A percentile compares a stretch with the other conserved stretches of the same genome.
Conservation (phyloP, 2,888 invertebrate genomes). For the Aphrophora alni region DNA sequence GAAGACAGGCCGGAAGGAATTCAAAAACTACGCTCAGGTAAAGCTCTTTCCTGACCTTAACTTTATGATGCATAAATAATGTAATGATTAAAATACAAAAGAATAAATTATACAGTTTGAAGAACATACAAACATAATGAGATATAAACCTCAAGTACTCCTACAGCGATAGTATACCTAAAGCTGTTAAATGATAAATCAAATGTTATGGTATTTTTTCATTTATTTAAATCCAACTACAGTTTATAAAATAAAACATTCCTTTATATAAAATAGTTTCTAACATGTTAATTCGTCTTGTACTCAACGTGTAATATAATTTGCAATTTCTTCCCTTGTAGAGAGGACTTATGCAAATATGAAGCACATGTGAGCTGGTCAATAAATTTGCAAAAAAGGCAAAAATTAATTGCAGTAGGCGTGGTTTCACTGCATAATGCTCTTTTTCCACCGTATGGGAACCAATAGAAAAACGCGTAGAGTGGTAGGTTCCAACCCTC, state of each 20-base stretch:
- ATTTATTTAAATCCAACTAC: background rate
- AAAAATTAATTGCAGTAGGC: conserved; percentile 26
- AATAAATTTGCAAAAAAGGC: conserved; percentile 25
- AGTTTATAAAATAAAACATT: background rate
- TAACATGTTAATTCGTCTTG: conserved; percentile 11
- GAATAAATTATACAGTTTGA: background rate
- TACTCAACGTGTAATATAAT: conserved; percentile 32
- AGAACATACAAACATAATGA: background rate
- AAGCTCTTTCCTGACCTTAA: background rate
- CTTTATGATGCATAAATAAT: background rate
- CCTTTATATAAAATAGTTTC: background rate
- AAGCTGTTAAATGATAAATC: background rate
- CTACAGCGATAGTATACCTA: too few species aligned
- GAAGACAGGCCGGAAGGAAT: too few species aligned
- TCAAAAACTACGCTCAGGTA: background rate
- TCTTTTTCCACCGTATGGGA: conserved; percentile 27
- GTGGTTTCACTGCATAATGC: conserved; percentile 13
- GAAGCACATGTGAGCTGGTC: conserved; percentile 21
- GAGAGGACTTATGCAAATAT: conserved; percentile 32
- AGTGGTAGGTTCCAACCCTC: background rate
- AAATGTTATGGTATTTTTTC: background rate
- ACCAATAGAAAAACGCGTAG: conserved; percentile 34
- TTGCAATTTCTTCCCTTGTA: conserved; percentile 32
- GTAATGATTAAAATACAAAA: background rate
- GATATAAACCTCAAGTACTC: too few species aligned